Evolutionary conservation across 1,140 invertebrate species (phyloP).

Genomic region (Dreissena polymorpha): DNA sequence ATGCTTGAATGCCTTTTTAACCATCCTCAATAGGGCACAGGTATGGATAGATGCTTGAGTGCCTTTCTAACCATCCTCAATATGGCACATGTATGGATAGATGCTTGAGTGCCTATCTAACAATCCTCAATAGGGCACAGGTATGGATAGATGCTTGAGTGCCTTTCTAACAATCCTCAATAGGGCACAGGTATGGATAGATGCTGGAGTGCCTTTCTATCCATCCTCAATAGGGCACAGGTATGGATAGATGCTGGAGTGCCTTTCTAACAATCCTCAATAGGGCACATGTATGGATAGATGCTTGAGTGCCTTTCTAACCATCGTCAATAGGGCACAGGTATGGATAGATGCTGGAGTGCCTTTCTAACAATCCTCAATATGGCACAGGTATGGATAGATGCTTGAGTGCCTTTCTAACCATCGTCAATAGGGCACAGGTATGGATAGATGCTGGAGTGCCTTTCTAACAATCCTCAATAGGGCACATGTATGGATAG

Average conservation of each 20-base stretch:
- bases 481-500: conserved; percentile 74
- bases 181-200: conserved; percentile 74
- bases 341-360: conserved; percentile 47
- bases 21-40: conserved; percentile 79
- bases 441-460: conserved; percentile 47
- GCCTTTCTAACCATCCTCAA: conserved; percentile 71
- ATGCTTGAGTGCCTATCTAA: background rate
- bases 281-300: conserved; percentile 74
- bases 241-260: conserved; percentile 47
- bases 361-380: conserved; percentile 71
- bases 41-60: conserved; percentile 48
- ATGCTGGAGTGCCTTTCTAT: background rate
- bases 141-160: conserved; percentile 48
- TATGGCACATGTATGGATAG: conserved; percentile 74
- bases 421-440: conserved; percentile 79
- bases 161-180: conserved; percentile 71
- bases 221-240: conserved; percentile 79
- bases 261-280: conserved; percentile 71
- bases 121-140: conserved; percentile 78
- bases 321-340: conserved; percentile 79
- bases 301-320: background rate
- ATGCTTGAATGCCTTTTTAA: background rate
- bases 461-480: conserved; percentile 71
- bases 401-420: background rate
- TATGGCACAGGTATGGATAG: conserved; percentile 74